Evolutionary conservation across 2,113 vertebrate species (phyloP).

Genomic region (Callopanchax toddi): DNA sequence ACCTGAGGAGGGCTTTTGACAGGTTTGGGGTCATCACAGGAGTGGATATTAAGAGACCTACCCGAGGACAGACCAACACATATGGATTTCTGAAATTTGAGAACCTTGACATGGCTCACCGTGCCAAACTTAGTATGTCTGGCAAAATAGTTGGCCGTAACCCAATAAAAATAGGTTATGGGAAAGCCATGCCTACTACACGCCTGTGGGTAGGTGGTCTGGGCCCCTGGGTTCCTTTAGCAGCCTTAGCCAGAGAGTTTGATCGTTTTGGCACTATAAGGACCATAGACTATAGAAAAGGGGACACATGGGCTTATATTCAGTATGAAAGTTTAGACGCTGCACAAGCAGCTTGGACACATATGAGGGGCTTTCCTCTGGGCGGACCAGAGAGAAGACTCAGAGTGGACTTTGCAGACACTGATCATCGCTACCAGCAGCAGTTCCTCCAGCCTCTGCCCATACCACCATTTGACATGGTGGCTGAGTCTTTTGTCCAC

Average conservation of each 20-base stretch:
- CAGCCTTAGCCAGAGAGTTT: slow-evolving; percentile 94
- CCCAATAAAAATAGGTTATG: slow-evolving; percentile 96
- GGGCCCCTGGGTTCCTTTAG: slow-evolving; percentile 93
- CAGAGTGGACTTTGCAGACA: slow-evolving; percentile 96
- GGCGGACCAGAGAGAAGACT: slow-evolving; percentile 92
- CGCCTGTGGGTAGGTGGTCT: slow-evolving; percentile 96
- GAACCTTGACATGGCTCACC: slow-evolving; percentile 97
- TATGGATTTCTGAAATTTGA: slow-evolving; percentile 98
- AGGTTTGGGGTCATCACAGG: slow-evolving; percentile 95
- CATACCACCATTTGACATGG: slow-evolving; percentile 91
- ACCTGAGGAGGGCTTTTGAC: slow-evolving; percentile 91
- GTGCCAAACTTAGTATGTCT: slow-evolving; percentile 96
- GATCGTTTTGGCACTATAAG: slow-evolving; percentile 98
- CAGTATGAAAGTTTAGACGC: slow-evolving; percentile 98
- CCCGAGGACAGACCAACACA: slow-evolving; percentile 89
- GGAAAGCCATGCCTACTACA: slow-evolving; percentile 95
- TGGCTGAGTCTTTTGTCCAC: slow-evolving; percentile 94
- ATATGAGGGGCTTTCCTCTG: slow-evolving; percentile 96
- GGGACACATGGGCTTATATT: slow-evolving; percentile 96
- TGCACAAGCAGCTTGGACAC: slow-evolving; percentile 93
- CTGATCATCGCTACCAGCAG: slow-evolving; percentile 92
- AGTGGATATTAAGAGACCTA: slow-evolving; percentile 93
- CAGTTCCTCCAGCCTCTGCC: slow-evolving; percentile 91
- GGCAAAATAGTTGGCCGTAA: slow-evolving; percentile 93
- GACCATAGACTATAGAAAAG: slow-evolving; percentile 97